Percentiles rank a stretch among this genome's conserved stretches.
These are phyloP conservation scores for Amblyjoppa proteus DNA, from an alignment of 2,888 invertebrate genomes.

Conservation along the genomic window DNA sequence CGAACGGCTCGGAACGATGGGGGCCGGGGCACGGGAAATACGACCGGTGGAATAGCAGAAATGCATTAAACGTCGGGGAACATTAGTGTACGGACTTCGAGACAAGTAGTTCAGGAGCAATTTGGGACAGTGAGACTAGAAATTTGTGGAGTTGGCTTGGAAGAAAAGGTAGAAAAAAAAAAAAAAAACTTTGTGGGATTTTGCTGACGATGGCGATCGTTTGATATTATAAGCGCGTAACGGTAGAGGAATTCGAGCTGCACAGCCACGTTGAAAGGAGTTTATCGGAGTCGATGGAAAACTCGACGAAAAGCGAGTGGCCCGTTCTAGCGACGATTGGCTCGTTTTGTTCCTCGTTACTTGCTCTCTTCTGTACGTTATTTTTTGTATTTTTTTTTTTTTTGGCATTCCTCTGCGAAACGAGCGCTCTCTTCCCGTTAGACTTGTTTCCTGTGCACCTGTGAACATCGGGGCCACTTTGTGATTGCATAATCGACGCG, in stretches of 20 bases:
- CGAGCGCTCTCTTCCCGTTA: background rate
- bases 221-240: background rate
- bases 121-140: background rate
- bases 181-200: background rate
- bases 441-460: background rate
- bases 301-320: background rate
- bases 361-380: background rate
- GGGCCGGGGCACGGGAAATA: conserved; percentile 30
- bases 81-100: conserved; percentile 27
- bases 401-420: background rate
- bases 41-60: conserved; percentile 32
- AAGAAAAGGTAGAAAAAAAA: too few relatives aligned
- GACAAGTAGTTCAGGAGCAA: background rate
- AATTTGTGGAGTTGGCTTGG: background rate
- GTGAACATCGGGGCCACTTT: background rate
- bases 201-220: background rate
- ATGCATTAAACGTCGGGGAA: conserved; percentile 41
- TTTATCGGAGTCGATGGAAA: background rate
- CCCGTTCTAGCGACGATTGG: background rate
- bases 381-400: background rate
- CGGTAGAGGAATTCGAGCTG: background rate
- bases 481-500: conserved; percentile 17
- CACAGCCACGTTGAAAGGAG: background rate
- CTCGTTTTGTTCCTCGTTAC: background rate
- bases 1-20: conserved; percentile 34